phyloP scores from a whole-genome alignment of 2,797 vertebrate genomes.

The Sebastes trivittatus region DNA sequence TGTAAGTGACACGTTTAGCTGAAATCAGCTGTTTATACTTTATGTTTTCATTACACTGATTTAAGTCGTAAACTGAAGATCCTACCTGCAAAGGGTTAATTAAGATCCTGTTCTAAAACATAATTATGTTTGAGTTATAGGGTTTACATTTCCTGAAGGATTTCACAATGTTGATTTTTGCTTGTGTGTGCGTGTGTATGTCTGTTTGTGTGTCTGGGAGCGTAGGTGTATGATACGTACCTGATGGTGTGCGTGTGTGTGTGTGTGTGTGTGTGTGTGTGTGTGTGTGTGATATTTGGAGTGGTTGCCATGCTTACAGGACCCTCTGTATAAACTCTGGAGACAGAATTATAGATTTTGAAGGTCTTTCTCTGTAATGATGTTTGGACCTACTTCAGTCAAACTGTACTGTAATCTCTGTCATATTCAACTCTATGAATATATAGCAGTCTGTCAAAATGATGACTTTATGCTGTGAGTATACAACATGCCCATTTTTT shows the following conservation, averaged over 20 bases:
- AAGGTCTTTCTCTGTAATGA: constrained; percentile 20
- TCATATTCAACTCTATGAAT: constrained; percentile 14
- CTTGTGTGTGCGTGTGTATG: not conserved
- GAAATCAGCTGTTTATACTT: not conserved
- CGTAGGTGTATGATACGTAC: constrained; percentile 13
- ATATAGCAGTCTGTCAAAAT: not conserved
- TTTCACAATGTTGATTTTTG: not conserved
- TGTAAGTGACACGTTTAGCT: not conserved
- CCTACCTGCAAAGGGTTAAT: not conserved
- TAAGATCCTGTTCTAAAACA: not conserved
- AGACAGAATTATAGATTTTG: constrained; percentile 28
- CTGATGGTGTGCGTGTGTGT: constrained; percentile 7
- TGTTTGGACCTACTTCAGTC: constrained; percentile 20
- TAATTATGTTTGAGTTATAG: not conserved
- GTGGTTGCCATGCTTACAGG: constrained; percentile 53
- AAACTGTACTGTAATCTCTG: constrained; percentile 2
- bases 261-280: constrained; percentile 7
- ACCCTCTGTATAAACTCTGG: constrained; percentile 22
- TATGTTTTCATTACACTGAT: not conserved
- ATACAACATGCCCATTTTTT: not conserved
- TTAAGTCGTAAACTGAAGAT: not conserved
- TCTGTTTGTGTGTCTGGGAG: constrained; percentile 14
- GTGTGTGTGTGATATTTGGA: constrained; percentile 20
- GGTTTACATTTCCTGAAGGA: not conserved
- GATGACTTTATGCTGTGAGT: not conserved